phyloP scores from a whole-genome alignment of 2,888 invertebrate species.

The Mactromeris polynyma region DNA sequence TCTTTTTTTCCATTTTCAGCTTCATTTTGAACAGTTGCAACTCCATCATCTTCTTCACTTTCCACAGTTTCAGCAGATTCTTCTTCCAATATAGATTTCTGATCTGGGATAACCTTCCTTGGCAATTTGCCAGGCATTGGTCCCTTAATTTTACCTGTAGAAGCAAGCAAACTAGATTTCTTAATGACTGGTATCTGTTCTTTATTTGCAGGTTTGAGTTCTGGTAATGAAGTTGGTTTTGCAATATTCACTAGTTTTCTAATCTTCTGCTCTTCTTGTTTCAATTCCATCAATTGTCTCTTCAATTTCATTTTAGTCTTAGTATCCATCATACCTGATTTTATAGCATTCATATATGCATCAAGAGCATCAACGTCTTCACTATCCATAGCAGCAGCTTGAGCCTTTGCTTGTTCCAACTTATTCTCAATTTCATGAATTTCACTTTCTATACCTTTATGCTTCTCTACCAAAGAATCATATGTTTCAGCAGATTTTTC shows the following conservation, averaged over 20 bases:
- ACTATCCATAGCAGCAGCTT: conserved; percentile 79
- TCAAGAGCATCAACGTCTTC: conserved; percentile 93
- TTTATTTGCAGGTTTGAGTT: conserved; percentile 66
- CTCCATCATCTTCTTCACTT: conserved; percentile 59
- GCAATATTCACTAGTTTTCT: conserved; percentile 92
- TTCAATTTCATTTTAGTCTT: conserved; percentile 87
- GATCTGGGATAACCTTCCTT: conserved; percentile 48
- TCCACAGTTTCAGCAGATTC: conserved; percentile 52
- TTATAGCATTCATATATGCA: conserved; percentile 91
- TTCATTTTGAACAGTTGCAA: background rate
- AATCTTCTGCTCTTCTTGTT: conserved; percentile 91
- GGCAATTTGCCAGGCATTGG: conserved; percentile 25
- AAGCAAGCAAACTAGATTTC: conserved; percentile 41
- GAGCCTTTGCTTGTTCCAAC: conserved; percentile 86
- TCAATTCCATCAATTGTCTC: conserved; percentile 90
- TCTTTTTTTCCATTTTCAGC: conserved; percentile 19
- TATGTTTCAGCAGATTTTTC: conserved; percentile 88
- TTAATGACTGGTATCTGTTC: background rate
- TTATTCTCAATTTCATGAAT: conserved; percentile 90
- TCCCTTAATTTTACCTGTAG: conserved; percentile 67
- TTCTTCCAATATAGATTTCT: conserved; percentile 51
- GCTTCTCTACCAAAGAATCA: conserved; percentile 90
- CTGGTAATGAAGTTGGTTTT: conserved; percentile 87
- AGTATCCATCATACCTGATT: conserved; percentile 87
- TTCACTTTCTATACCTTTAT: conserved; percentile 88